A percentile compares a stretch with the other conserved stretches of the same genome.
Conservation (phyloP, 64 coral and sea anemone genomes). For the Exaiptasia diaphana region DNA sequence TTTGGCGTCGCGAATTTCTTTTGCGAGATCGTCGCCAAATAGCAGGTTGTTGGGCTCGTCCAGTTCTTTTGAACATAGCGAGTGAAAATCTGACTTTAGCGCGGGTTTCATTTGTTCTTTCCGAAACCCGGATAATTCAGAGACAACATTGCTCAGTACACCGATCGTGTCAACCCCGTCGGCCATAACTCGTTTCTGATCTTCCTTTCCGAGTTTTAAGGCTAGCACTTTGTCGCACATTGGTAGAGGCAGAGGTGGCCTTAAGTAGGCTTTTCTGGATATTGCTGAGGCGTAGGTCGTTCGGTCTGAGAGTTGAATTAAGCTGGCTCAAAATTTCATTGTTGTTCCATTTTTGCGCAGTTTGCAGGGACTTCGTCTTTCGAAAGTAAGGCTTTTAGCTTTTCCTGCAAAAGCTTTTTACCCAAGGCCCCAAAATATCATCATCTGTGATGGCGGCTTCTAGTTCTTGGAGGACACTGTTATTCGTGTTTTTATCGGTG, state of each 20-base stretch:
- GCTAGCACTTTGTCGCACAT: neutral
- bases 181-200: neutral
- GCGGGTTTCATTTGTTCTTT: no score
- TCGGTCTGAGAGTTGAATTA: neutral
- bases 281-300: neutral
- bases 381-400: neutral
- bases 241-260: neutral
- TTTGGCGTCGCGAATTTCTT: conserved; percentile 20
- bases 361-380: conserved; percentile 11
- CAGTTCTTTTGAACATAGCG: neutral
- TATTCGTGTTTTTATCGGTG: neutral
- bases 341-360: neutral
- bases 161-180: neutral
- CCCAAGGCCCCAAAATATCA: neutral
- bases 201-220: neutral
- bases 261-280: neutral
- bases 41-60: neutral
- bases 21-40: conserved; percentile 13
- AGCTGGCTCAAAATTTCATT: conserved; percentile 7
- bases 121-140: neutral
- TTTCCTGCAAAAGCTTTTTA: neutral
- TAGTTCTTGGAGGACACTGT: conserved; percentile 25
- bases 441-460: neutral
- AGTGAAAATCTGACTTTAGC: no score
- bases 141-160: neutral